Evolutionary conservation across 1,140 invertebrate genomes (phyloP).

Genomic region (Ephestia elutella): DNA sequence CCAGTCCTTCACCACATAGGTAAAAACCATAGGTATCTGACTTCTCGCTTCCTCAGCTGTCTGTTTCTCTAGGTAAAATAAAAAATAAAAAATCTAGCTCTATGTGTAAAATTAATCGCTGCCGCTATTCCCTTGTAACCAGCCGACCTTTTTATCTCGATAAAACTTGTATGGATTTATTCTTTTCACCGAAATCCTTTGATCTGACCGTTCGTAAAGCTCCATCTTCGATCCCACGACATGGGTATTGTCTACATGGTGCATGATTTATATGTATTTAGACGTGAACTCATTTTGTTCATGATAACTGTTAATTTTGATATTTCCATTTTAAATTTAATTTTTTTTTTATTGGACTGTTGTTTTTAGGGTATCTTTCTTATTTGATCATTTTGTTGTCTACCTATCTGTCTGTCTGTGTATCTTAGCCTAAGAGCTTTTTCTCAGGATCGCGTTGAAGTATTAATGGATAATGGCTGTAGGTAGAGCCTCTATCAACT

Average conservation of each 20-base stretch:
- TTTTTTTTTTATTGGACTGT: not conserved
- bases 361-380: too few relatives aligned
- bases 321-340: not conserved
- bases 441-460: too few relatives aligned
- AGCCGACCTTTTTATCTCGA: conserved; percentile 25
- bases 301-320: not conserved
- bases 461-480: too few relatives aligned
- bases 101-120: not conserved
- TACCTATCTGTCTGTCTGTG: too few relatives aligned
- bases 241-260: not conserved
- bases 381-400: too few relatives aligned
- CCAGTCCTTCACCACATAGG: too few relatives aligned
- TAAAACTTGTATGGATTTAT: conserved; percentile 40
- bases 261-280: conserved; percentile 17
- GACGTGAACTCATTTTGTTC: not conserved
- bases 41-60: too few relatives aligned
- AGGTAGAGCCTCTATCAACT: too few relatives aligned
- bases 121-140: conserved; percentile 10
- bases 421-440: too few relatives aligned
- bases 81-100: too few relatives aligned
- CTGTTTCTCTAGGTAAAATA: too few relatives aligned
- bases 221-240: conserved; percentile 6
- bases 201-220: conserved; percentile 26
- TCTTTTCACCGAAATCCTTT: conserved; percentile 38
- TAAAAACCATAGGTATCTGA: too few relatives aligned